Base-by-base conservation (phyloP, 2,113 vertebrate species). In the human (Homo sapiens) region DNA sequence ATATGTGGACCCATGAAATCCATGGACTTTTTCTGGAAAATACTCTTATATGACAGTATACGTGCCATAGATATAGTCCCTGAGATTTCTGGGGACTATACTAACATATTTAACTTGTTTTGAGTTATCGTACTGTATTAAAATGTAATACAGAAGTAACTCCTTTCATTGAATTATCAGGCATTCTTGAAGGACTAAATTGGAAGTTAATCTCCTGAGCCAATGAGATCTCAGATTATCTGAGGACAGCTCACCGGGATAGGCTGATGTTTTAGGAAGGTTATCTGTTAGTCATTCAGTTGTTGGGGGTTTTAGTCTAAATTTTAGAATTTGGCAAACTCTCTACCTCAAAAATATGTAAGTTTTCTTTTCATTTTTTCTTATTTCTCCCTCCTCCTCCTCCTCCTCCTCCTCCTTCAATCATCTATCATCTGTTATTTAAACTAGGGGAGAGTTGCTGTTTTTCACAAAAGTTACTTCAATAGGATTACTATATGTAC, bases 391-490 rank as follows among this genome's bases (percentile, higher is more conserved):
- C 59, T 61, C 59, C 57, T 59, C 57, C 55, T 8, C 52, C 52
- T 52, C 52, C 52, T 18, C 52, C 52, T 12, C 59, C 25, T 27
- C 10, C 25, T 61, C 10, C 59, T 11, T 64, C 61, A 14, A 64
- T 73, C 20, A 13, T 32, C 30, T 88, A 80, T 27, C 8, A 80
- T 3, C 38, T 93, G 7, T 25, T 38, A 66, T 32, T 93, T 79
- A 85, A 87, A 93, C 59, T 72, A 81, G 32, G 11, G 27, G 3
- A 73, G 27, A 94, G 64, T 85, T 89, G 73, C 22, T 50, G 18
- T 73, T 96, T 32, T 79, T 57, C 89, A 89, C 66, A 75, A 96
- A 68, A 66, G 9, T 57, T 79, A 92, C 72, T 64, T 92, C 52
- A 72, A 64, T 2, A 79, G 43, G 13, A 79, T 55, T 45, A 48